Evolutionary conservation across 2,797 vertebrate species (phyloP), one percentile per base, ranked within the genome.

Genomic region (Parotocinclus haroldoi): DNA sequence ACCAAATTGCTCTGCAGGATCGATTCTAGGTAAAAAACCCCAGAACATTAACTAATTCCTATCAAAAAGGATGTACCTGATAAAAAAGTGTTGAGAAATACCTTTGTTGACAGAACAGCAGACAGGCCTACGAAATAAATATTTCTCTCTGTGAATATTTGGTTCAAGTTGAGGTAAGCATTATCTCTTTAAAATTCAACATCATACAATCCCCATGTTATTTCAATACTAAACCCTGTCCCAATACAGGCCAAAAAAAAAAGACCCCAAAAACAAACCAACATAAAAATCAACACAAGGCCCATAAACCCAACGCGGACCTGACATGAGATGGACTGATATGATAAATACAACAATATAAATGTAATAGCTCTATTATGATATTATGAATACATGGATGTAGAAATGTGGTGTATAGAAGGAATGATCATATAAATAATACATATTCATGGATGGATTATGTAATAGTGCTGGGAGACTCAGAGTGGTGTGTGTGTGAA

Each of bases 91-190:
- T 17, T 27, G 27, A 27, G 27, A 27, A 27, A 27, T 27, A 27
- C 27, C 27, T 27, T 27, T n/a, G n/a, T 27, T 27, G 27, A 27
- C 5, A 27, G 27, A 27, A 27, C 27, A 27, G 27, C 27, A 39
- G 9, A 14, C 9, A 39, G n/a, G 55, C 11, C 12, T 60, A 60
- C 17, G 42, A 19, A 65, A 53, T 54, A 66, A 59, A 60, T 56
- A 59, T n/a, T 57, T 6, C 1, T 63, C n/a, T 16, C 13, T 42
- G 18, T 58, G 38, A 51, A 62, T 61, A 61, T 72, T 72, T 72
- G 58, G 51, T 71, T 37, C 3, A 46, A 11, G 10, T 45, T 58
- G 18, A 45, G 44, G 42, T 27, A 37, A 38, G 39, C 12, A 1
- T 18, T 66, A 49, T 13, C 42, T 14, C 7, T 3, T 16, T 16